Evolutionary conservation across 2,113 vertebrate species (phyloP), one percentile per base, ranked within the genome.

Genomic region (Amphiprion ocellaris): DNA sequence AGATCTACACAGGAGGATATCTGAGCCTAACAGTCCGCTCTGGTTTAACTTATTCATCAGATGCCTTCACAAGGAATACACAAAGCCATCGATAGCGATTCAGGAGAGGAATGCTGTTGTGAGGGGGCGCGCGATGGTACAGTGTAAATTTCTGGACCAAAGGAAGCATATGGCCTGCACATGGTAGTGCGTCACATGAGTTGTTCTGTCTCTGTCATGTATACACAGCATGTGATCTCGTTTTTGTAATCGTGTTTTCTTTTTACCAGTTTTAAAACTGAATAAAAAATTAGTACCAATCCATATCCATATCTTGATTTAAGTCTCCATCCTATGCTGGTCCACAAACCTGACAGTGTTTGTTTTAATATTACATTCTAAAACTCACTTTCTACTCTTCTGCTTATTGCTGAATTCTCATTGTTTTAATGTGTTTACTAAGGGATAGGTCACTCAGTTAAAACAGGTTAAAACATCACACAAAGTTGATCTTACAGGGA

Each of bases 21-120:
- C 56, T 68, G 30, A 79, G 72, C 63, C 77, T 37, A 50, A 19
- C 44, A 37, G 72, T 39, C 52, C 54, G 62, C 77, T 64, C 52
- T 69, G 69, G 50, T 84, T 88, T 85, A 50, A 87, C 71, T 81
- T 87, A 89, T 89, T 91, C 74, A 60, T 92, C 81, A 80, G 23
- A 76, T 69, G 65, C 44, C 47, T 55, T 58, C 16, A 71, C 23
- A 30, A 53, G 71, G 72, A 71, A 83, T 77, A 75, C 65, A 74
- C 66, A 83, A 58, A 80, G 76, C 33, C 60, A 55, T 60, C 59
- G 55, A 65, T 24, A 59, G 64, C 39, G 58, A 74, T 77, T 84
- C 61, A 79, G 61, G 60, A n/a, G 24, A 85, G 53, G 47, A 77
- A 59, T 49, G 15, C 44, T 73, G 69, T 15, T 54, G 52, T 55